A percentile compares a stretch with the other conserved stretches of the same genome.
These are phyloP conservation scores for Magallana nippona DNA, from an alignment of 2,888 invertebrate species.

Conservation along the genomic window DNA sequence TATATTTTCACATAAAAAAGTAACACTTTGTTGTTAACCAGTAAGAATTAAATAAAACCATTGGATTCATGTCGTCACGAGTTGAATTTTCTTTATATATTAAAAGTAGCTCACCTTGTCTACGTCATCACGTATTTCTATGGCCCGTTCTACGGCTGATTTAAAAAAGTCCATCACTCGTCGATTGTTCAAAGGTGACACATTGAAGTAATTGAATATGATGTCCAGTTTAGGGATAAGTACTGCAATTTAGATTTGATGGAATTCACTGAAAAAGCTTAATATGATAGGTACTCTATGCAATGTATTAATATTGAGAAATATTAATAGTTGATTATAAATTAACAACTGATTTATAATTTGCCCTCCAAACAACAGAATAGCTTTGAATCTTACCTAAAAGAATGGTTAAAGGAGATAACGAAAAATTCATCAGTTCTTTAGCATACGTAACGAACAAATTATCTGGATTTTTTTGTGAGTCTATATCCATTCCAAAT, in stretches of 20 bases:
- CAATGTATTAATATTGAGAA: no score
- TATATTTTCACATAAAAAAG: no score
- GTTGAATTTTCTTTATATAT: not conserved
- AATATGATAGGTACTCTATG: no score
- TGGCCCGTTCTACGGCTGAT: slow-evolving; percentile 47
- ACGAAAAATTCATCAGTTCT: slow-evolving; percentile 28
- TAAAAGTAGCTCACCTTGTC: not conserved
- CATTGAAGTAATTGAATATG: not conserved
- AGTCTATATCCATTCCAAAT: slow-evolving; percentile 61
- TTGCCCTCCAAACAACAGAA: no score
- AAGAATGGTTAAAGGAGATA: not conserved
- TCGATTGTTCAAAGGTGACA: slow-evolving; percentile 34
- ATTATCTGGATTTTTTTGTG: slow-evolving; percentile 52
- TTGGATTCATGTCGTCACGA: no score
- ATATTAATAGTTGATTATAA: no score
- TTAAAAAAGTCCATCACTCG: slow-evolving; percentile 48
- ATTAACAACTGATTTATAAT: no score
- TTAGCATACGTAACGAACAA: slow-evolving; percentile 60
- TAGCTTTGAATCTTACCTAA: slow-evolving; percentile 3
- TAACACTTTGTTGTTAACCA: no score
- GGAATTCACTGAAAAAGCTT: not conserved
- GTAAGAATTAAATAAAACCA: no score
- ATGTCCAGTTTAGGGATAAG: slow-evolving; percentile 20
- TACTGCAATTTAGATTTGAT: not conserved
- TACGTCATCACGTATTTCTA: slow-evolving; percentile 44